Evolutionary conservation across 2,113 vertebrate genomes (phyloP), one percentile per base, ranked within the genome.

Genomic region (Perca schrenkii): DNA sequence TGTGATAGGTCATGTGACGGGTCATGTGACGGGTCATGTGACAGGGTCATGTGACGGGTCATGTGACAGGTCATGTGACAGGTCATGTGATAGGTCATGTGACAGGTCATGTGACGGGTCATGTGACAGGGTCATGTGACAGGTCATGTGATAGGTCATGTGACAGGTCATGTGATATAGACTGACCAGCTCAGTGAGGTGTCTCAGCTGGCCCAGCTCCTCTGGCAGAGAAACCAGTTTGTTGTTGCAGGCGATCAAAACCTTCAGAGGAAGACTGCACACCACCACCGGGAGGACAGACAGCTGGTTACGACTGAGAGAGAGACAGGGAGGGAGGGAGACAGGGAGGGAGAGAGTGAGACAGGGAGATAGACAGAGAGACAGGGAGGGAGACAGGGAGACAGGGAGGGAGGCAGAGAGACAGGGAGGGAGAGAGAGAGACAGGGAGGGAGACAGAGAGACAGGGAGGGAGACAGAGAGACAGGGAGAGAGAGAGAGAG

Each of bases 171-270:
- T 31, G 4, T 31, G 31, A 4, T 31, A 0, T 31, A 4, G 6
- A 36, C 31, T 11, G 0, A 99, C 98, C 94, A 99, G 96, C 86
- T 99, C 98, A 2, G 97, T 99, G 82, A 99, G 96, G 49, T 97
- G 95, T 86, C 93, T 96, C 79, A 99, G 96, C 68, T 89, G 96
- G 12, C 98, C 97, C 84, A 99, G 95, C 84, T 99, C 98, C 86
- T 99, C 98, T 6, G 98, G 98, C 86, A 99, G 96, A 31, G 96
- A 97, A 58, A 97, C 95, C 91, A 99, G 92, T 79, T 99, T 99
- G 92, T 99, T 99, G 95, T 99, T 99, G 91, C 98, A 97, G 8
- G 97, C 97, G 84, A 99, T 98, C 92, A 99, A 92, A 64, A 99
- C 98, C 93, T 99, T 99, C 70, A 99, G 90, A 10, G 98, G 98